phyloP scores from a whole-genome alignment of 1,140 invertebrate genomes.

The Thereuonema tuberculata region DNA sequence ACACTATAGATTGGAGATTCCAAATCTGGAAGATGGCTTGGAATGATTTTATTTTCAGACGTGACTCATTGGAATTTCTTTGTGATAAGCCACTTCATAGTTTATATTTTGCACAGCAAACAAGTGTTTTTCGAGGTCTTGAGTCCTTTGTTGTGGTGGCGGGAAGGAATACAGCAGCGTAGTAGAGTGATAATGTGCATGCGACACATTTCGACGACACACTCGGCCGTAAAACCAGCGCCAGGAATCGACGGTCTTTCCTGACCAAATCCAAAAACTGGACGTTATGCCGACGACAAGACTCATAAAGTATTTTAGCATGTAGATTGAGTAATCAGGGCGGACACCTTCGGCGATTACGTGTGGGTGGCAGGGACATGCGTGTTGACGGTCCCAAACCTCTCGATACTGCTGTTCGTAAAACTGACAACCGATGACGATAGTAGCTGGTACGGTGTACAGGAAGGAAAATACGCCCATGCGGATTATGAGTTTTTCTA shows the following conservation, averaged over 20 bases:
- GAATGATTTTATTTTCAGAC: too few relatives aligned
- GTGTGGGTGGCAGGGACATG: slow-evolving; percentile 36
- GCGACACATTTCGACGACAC: too few relatives aligned
- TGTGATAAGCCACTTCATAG: too few relatives aligned
- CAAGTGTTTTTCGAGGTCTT: too few relatives aligned
- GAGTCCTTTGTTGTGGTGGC: too few relatives aligned
- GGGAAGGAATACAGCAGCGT: too few relatives aligned
- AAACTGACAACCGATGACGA: slow-evolving; percentile 86
- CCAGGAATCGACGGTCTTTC: slow-evolving; percentile 57
- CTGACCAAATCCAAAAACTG: too few relatives aligned
- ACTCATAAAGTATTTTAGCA: slow-evolving; percentile 91
- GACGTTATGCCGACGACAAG: slow-evolving; percentile 96
- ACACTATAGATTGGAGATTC: too few relatives aligned
- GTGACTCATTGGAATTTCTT: too few relatives aligned
- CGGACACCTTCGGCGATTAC: slow-evolving; percentile 1
- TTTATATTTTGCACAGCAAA: too few relatives aligned
- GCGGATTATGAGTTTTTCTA: slow-evolving; percentile 94
- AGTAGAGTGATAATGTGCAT: too few relatives aligned
- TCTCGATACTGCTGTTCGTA: slow-evolving; percentile 82
- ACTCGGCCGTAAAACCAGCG: slow-evolving; percentile 33
- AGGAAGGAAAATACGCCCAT: slow-evolving; percentile 91
- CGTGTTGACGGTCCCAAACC: slow-evolving; percentile 47
- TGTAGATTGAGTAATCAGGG: slow-evolving; percentile 42
- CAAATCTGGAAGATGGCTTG: too few relatives aligned
- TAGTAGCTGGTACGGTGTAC: slow-evolving; percentile 87